Evolutionary conservation across 2,113 vertebrate genomes (phyloP), one percentile per base, ranked within the genome.

Genomic region (Herpetotheres cachinnans): DNA sequence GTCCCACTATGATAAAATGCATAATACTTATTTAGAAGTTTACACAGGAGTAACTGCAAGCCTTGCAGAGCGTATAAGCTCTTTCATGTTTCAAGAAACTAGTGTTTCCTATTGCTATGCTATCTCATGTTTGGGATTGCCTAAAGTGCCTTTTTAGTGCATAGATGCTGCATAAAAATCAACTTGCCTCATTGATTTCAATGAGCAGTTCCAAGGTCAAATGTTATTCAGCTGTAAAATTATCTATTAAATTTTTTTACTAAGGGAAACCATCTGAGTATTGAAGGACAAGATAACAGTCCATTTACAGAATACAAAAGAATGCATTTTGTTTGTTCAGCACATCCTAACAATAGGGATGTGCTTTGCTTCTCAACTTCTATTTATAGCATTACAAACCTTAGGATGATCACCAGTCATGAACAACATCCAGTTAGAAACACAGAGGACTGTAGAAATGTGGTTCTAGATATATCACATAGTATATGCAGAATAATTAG

Each of bases 141-240:
- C 81, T 90, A 25, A 93, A 93, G 80, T 85, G 81, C 74, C 85
- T 93, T 95, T 95, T 91, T 81, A 97, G 86, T 83, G 67, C 78
- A 70, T 86, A 93, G 74, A 97, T 83, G 76, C 86, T 89, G 89
- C 87, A 92, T 94, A 94, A 97, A 95, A 96, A 92, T 42, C 89
- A 96, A 42, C 80, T 50, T 94, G 94, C 95, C 89, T 96, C 89
- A 95, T 90, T 97, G 94, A 97, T 96, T 96, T 96, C 95, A 94
- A 52, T 91, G 83, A 95, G 79, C 59, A 74, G 47, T 93, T 95
- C 93, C 97, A 96, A 96, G 91, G 83, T 96, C 85, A 95, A 93
- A 90, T 95, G 61, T 72, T 96, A 89, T 77, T 95, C 88, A 62
- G 96, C 94, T 96, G 89, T 93, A 97, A 95, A 97, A 96, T 97